phyloP scores from a whole-genome alignment of 2,888 invertebrate genomes.

The Coleophora deauratella region DNA sequence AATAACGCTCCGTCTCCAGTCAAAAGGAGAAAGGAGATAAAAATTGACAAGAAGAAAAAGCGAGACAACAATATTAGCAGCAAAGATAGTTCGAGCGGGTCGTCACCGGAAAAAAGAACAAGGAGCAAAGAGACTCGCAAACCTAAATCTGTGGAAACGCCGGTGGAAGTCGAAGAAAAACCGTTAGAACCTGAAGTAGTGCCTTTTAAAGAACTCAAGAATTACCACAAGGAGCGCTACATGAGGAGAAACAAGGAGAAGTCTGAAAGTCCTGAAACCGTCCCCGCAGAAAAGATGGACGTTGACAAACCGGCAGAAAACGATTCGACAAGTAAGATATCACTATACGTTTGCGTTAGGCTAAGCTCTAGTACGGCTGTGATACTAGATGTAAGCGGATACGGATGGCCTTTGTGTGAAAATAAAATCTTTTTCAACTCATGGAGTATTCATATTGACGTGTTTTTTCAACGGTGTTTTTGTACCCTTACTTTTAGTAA shows the following conservation, averaged over 20 bases:
- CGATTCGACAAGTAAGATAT: conserved; percentile 68
- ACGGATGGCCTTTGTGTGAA: conserved; percentile 33
- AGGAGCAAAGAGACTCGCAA: conserved; percentile 24
- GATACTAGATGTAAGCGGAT: conserved; percentile 50
- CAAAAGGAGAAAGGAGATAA: conserved; percentile 31
- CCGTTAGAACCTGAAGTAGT: conserved; percentile 33
- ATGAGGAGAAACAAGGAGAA: conserved; percentile 77
- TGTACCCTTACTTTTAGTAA: conserved; percentile 44
- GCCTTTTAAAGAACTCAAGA: conserved; percentile 73
- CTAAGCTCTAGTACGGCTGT: conserved; percentile 27
- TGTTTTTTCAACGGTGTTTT: conserved; percentile 33
- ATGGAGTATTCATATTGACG: conserved; percentile 64
- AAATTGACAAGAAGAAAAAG: conserved; percentile 24
- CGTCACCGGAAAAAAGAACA: conserved; percentile 37
- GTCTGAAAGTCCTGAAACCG: conserved; percentile 72
- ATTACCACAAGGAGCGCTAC: conserved; percentile 76
- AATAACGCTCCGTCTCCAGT: conserved; percentile 18
- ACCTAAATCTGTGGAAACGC: conserved; percentile 20
- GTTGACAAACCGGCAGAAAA: conserved; percentile 21
- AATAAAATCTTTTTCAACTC: conserved; percentile 64
- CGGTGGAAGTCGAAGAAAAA: conserved; percentile 20
- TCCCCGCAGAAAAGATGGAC: conserved; percentile 15
- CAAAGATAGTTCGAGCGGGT: conserved; percentile 22
- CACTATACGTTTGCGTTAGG: conserved; percentile 32
- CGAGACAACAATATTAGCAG: conserved; percentile 16